These are phyloP conservation scores for Alentia gelatinosa DNA, from an alignment of 2,888 invertebrate genomes.

Conservation along the genomic window DNA sequence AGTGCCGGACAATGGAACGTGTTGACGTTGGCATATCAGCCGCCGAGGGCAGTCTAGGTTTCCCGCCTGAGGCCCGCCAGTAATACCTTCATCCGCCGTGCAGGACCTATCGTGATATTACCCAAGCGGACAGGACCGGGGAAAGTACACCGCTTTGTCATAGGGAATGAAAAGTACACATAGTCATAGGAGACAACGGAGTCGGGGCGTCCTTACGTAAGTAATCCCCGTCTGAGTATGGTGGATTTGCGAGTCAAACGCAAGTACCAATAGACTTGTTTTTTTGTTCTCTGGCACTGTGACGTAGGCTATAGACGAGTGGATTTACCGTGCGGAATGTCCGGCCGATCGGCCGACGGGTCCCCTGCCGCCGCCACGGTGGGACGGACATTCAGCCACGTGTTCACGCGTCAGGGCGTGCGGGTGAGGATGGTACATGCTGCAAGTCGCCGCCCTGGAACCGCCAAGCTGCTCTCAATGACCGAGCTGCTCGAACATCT, in stretches of 20 bases:
- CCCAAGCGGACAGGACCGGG: too few species aligned
- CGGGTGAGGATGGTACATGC: neutral
- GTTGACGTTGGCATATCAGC: neutral
- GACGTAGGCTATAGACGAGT: neutral
- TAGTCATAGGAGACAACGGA: too few species aligned
- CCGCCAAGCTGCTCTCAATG: slow-evolving; percentile 6
- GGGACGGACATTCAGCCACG: neutral
- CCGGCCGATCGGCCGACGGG: neutral
- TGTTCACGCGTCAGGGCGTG: neutral
- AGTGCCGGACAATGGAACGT: neutral
- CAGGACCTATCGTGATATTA: too few species aligned
- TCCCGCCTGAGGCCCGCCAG: neutral
- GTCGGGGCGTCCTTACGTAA: too few species aligned
- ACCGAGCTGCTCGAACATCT: slow-evolving; percentile 26
- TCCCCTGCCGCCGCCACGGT: neutral
- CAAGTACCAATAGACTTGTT: too few species aligned
- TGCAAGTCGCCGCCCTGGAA: neutral
- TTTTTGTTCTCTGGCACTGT: neutral
- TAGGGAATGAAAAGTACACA: neutral
- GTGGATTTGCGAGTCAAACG: too few species aligned
- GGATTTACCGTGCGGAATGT: neutral
- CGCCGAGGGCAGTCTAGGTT: neutral
- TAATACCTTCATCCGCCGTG: neutral
- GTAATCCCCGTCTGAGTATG: too few species aligned
- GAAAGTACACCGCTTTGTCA: too few species aligned